A percentile compares a stretch with the other conserved stretches of the same genome.
These are phyloP conservation scores for Bryconaethiops microstoma DNA, from an alignment of 2,797 vertebrate genomes.

Conservation along the genomic window DNA sequence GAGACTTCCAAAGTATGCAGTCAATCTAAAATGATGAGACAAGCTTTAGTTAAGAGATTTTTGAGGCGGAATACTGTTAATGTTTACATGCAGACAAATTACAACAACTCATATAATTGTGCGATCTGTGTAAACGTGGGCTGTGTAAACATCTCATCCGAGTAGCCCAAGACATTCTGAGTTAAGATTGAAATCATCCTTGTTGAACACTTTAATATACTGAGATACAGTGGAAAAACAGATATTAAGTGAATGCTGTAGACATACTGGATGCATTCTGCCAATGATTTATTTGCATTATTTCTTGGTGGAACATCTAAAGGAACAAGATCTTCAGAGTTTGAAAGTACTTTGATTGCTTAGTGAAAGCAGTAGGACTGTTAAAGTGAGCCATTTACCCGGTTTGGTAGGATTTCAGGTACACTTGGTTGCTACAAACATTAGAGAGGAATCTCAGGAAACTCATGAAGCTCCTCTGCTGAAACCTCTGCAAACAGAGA, in stretches of 20 bases:
- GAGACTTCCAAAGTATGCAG: constrained; percentile 51
- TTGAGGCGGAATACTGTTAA: neutral
- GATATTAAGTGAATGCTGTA: neutral
- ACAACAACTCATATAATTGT: neutral
- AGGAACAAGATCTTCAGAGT: neutral
- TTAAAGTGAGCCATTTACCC: constrained; percentile 47
- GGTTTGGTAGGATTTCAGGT: constrained; percentile 47
- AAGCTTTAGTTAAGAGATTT: neutral
- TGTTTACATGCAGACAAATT: neutral
- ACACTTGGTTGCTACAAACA: constrained; percentile 49
- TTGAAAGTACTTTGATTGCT: neutral
- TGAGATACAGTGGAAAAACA: neutral
- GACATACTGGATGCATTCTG: neutral
- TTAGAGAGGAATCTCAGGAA: constrained; percentile 51
- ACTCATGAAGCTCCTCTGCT: constrained; percentile 23
- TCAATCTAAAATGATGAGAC: constrained; percentile 41
- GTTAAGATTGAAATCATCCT: neutral
- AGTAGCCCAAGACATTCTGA: neutral
- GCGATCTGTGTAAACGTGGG: too few relatives aligned
- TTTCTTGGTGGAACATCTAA: neutral
- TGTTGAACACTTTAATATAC: neutral
- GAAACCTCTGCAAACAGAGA: constrained; percentile 44
- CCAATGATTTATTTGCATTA: neutral
- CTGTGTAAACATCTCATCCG: neutral
- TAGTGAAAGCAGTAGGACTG: neutral